These are phyloP conservation scores for Elaphurus davidianus DNA, from an alignment of 2,113 vertebrate genomes.

Conservation along the genomic window DNA sequence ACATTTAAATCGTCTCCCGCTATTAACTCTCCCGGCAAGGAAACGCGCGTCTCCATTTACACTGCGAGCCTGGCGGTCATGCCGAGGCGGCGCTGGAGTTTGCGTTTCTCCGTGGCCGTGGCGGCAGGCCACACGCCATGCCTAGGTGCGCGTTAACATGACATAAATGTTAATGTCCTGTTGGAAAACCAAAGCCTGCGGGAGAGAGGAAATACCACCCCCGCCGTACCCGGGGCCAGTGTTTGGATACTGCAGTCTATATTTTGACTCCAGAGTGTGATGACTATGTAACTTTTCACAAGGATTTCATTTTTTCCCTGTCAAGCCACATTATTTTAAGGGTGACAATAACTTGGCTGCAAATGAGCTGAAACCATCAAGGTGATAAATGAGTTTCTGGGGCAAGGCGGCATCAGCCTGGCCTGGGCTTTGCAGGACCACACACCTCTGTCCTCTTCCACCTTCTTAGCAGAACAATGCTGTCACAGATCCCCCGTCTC, in stretches of 20 bases:
- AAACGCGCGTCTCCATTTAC: constrained; percentile 70
- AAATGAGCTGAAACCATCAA: constrained; percentile 88
- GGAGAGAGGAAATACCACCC: constrained; percentile 75
- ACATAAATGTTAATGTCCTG: constrained; percentile 73
- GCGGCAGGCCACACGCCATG: constrained; percentile 61
- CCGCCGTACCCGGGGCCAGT: constrained; percentile 41
- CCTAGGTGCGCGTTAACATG: constrained; percentile 64
- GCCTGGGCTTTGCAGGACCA: constrained; percentile 79
- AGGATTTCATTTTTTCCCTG: constrained; percentile 82
- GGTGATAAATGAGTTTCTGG: constrained; percentile 87
- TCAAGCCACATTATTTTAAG: constrained; percentile 85
- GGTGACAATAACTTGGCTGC: constrained; percentile 88
- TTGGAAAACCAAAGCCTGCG: constrained; percentile 69
- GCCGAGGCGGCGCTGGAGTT: constrained; percentile 37
- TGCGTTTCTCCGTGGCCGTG: constrained; percentile 63
- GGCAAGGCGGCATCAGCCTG: constrained; percentile 70
- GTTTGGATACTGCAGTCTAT: constrained; percentile 80
- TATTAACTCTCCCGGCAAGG: constrained; percentile 75
- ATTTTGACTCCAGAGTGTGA: constrained; percentile 83
- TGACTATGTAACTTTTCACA: constrained; percentile 82
- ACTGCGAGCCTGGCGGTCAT: constrained; percentile 55
- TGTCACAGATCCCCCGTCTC: constrained; percentile 62
- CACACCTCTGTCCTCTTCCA: constrained; percentile 80
- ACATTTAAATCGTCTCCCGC: constrained; percentile 72
- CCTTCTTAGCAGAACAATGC: constrained; percentile 75